Evolutionary conservation across 2,888 invertebrate species (phyloP).

Genomic region (Cantharis flavilabris): DNA sequence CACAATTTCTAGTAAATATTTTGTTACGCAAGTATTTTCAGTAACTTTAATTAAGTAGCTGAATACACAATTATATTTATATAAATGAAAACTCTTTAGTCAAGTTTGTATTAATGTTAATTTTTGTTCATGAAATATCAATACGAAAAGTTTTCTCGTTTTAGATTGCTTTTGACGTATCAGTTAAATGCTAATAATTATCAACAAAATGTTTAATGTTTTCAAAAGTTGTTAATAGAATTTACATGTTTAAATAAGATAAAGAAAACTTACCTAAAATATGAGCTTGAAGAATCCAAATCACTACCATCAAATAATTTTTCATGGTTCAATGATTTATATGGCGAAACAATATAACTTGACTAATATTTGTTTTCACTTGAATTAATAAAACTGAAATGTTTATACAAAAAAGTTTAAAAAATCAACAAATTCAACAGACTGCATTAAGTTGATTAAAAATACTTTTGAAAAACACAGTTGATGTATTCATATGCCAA

Average conservation of each 20-base stretch:
- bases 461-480: slow-evolving; percentile 12
- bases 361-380: neutral
- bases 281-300: slow-evolving; percentile 16
- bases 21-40: neutral
- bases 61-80: neutral
- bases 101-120: neutral
- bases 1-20: neutral
- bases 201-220: neutral
- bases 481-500: slow-evolving; percentile 25
- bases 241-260: neutral
- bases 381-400: slow-evolving; percentile 6
- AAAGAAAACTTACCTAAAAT: slow-evolving; percentile 19
- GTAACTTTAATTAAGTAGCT: neutral
- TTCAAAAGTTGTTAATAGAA: neutral
- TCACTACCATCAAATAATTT: slow-evolving; percentile 21
- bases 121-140: neutral
- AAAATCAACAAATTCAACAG: slow-evolving; percentile 19
- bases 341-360: neutral
- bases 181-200: neutral
- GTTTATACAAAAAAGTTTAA: slow-evolving; percentile 14
- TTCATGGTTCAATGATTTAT: slow-evolving; percentile 26
- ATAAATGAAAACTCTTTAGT: neutral
- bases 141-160: neutral
- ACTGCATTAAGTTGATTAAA: slow-evolving; percentile 28
- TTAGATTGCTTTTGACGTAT: neutral